phyloP scores from a whole-genome alignment of 1,140 invertebrate genomes.

The Bombus confusus region DNA sequence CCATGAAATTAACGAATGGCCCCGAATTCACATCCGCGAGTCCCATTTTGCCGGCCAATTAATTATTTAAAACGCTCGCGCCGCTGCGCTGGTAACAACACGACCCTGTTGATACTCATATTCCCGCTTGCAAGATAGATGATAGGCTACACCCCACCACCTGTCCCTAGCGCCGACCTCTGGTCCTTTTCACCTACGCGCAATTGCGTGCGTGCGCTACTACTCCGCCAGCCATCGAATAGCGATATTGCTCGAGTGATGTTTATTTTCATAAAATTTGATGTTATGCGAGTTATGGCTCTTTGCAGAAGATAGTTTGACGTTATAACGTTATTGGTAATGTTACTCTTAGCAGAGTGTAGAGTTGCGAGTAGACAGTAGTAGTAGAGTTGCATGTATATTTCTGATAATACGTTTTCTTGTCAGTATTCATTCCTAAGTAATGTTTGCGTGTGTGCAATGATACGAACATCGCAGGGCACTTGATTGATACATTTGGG shows the following conservation, averaged over 20 bases:
- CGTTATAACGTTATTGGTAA: background rate
- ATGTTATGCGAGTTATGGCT: background rate
- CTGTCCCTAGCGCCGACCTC: background rate
- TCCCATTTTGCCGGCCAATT: constrained; percentile 68
- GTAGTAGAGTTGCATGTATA: background rate
- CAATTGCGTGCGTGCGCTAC: background rate
- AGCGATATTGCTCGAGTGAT: background rate
- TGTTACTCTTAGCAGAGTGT: too few relatives aligned
- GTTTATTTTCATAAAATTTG: background rate
- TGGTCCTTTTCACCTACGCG: background rate
- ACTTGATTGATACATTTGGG: constrained; percentile 9
- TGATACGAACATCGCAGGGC: background rate
- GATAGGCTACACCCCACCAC: background rate
- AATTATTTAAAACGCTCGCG: constrained; percentile 69
- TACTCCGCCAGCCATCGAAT: background rate
- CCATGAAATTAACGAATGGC: constrained; percentile 74
- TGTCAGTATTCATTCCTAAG: background rate
- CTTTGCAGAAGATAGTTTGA: background rate
- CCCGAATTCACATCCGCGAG: constrained; percentile 64
- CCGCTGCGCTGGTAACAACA: constrained; percentile 58
- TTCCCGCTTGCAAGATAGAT: constrained; percentile 65
- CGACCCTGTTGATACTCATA: constrained; percentile 65
- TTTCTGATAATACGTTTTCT: background rate
- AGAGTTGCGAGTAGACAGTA: background rate
- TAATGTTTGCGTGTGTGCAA: background rate